Evolutionary conservation across 1,140 invertebrate species (phyloP).

Genomic region (Nomia melanderi): DNA sequence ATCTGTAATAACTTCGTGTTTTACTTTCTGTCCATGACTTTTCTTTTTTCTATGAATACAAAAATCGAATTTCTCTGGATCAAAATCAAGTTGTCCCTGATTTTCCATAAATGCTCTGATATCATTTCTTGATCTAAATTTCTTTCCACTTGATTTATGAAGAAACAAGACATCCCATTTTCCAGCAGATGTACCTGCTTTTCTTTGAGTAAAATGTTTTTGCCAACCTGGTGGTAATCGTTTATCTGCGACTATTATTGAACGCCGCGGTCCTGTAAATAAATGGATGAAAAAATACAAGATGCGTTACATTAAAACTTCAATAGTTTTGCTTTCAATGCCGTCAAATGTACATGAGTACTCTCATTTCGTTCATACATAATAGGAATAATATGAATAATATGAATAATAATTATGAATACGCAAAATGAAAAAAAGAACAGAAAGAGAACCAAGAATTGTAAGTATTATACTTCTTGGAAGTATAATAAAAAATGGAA

Average conservation of each 20-base stretch:
- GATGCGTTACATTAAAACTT: no score
- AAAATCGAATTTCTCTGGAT: slow-evolving; percentile 80
- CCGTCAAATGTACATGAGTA: no score
- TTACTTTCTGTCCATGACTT: slow-evolving; percentile 53
- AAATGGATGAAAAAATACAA: not conserved
- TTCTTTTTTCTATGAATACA: slow-evolving; percentile 77
- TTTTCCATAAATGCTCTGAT: slow-evolving; percentile 76
- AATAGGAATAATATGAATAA: no score
- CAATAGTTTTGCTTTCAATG: no score
- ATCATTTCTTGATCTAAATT: slow-evolving; percentile 79
- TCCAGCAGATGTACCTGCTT: slow-evolving; percentile 85
- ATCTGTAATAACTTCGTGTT: slow-evolving; percentile 62
- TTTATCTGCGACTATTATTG: slow-evolving; percentile 86
- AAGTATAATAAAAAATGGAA: no score
- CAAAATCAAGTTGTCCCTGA: slow-evolving; percentile 73
- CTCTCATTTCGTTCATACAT: no score
- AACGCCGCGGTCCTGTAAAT: slow-evolving; percentile 79
- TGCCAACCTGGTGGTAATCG: slow-evolving; percentile 87
- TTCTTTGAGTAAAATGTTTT: slow-evolving; percentile 88
- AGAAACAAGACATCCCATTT: slow-evolving; percentile 91
- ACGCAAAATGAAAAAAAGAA: not conserved
- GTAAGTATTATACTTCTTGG: no score
- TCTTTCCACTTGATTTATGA: slow-evolving; percentile 78
- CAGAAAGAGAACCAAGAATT: no score
- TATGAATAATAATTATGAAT: no score